These are phyloP conservation scores for Teleogryllus oceanicus DNA, from an alignment of 2,888 invertebrate genomes.

Conservation along the genomic window DNA sequence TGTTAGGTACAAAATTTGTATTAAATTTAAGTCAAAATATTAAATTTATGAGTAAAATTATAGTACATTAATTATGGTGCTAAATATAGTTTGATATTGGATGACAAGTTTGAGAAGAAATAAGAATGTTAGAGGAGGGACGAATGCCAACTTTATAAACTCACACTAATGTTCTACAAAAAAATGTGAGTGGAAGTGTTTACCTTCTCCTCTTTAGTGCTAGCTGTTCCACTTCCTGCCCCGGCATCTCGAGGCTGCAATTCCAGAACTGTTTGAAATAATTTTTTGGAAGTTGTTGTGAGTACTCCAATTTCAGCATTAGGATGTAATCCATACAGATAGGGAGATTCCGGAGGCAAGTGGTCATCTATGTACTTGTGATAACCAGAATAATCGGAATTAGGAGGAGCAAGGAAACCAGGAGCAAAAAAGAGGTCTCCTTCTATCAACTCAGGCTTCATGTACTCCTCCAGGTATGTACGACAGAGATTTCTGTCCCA, in stretches of 20 bases:
- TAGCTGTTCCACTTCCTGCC: slow-evolving; percentile 62
- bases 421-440: slow-evolving; percentile 71
- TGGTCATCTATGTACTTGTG: slow-evolving; percentile 83
- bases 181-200: slow-evolving; percentile 21
- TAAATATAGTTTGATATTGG: background rate
- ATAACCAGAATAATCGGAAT: slow-evolving; percentile 81
- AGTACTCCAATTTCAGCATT: slow-evolving; percentile 94
- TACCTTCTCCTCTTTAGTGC: slow-evolving; percentile 79
- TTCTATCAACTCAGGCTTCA: slow-evolving; percentile 73
- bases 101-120: too few relatives aligned
- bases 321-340: slow-evolving; percentile 87
- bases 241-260: slow-evolving; percentile 84
- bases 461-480: slow-evolving; percentile 79
- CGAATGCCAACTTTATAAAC: background rate
- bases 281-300: slow-evolving; percentile 76
- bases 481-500: slow-evolving; percentile 88
- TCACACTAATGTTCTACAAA: background rate
- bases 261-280: slow-evolving; percentile 82
- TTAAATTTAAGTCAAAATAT: background rate
- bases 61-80: background rate
- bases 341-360: slow-evolving; percentile 83
- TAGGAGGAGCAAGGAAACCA: slow-evolving; percentile 83
- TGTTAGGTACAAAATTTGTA: too few relatives aligned
- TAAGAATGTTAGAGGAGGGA: too few relatives aligned
- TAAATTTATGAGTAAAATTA: background rate